Base-by-base conservation (phyloP, 2,888 invertebrate species). In the Smittia sp. region DNA sequence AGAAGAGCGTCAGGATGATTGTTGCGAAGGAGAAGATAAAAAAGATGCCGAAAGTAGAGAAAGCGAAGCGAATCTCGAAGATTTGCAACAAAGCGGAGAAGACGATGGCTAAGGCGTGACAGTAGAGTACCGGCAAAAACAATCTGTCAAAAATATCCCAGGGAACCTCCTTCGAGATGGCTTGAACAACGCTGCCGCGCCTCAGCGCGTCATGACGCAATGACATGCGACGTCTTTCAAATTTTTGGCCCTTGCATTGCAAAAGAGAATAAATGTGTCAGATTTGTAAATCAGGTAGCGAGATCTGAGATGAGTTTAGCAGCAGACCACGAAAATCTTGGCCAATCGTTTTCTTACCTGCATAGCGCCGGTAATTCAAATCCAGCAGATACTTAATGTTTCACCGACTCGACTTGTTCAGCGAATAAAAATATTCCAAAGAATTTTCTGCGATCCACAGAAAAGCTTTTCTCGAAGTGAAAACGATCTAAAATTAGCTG, bases 81-180 rank as follows among this genome's bases (percentile, higher is more conserved):
- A 93, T 88, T 78, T 88, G 87, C 76, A 91, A 82, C 46, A 87
- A 85, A 54, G 89, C 87, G 66, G 92, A 91, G 65, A 90, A 81
- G 76, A 92, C 87, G 75, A 92, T 88, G 25, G 93, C 90, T 20
- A 90, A 86, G 2, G 91, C 92, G 81, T 93, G 92, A 79, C 92
- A 92, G 80, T 92, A 88, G 75, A 92, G 85, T 75, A 92, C 85
- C 32, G 93, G 93, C 78, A 92, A 84, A 69, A 91, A 85, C 78
- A 92, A 89, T 52, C 93, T 80, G 86, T 89, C 89, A 85, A 87
- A 74, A 80, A 88, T 86, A 78, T 88, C 88, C 88, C 88, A 88
- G 75, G 90, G 90, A 76, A 90, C 87, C 80, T 90, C 90, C 80
- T 88, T 83, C 62, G 81, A 80, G 75, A 86, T 82, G 76, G 86